A percentile compares a stretch with the other conserved stretches of the same genome.
phyloP scores from a whole-genome alignment of 2,888 invertebrate species.

The Agrotis exclamationis region DNA sequence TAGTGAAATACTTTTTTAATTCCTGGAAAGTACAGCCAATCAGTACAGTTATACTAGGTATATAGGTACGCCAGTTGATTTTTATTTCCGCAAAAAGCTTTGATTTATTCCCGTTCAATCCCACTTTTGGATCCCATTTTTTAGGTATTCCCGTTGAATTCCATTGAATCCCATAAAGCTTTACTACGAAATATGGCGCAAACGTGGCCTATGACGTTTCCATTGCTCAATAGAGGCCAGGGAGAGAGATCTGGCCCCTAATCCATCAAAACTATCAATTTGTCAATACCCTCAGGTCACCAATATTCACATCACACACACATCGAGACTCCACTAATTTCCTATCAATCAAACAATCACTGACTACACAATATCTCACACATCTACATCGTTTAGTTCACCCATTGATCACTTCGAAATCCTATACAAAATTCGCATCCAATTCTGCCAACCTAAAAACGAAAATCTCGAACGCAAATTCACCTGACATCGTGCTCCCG shows the following conservation, averaged over 20 bases:
- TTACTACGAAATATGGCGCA: too few relatives aligned
- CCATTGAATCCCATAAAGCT: too few relatives aligned
- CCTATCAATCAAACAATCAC: constrained; percentile 21
- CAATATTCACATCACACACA: constrained; percentile 18
- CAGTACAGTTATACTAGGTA: too few relatives aligned
- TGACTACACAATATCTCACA: constrained; percentile 15
- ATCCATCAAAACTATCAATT: constrained; percentile 7
- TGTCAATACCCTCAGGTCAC: background rate
- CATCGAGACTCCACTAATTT: constrained; percentile 10
- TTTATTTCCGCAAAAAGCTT: too few relatives aligned
- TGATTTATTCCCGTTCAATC: too few relatives aligned
- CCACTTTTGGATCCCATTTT: too few relatives aligned
- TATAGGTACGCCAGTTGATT: too few relatives aligned
- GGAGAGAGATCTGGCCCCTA: background rate
- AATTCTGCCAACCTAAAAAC: constrained; percentile 52
- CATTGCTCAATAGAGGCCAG: background rate
- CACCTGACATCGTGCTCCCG: constrained; percentile 54
- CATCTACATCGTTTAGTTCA: constrained; percentile 35
- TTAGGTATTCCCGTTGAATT: too few relatives aligned
- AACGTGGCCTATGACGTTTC: background rate
- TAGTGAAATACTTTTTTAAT: too few relatives aligned
- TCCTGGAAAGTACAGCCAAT: background rate
- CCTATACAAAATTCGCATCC: constrained; percentile 47
- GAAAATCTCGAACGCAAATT: constrained; percentile 47
- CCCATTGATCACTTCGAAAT: constrained; percentile 39